A percentile compares a stretch with the other conserved stretches of the same genome.
phyloP scores from a whole-genome alignment of 2,113 vertebrate genomes.

The Hipposideros armiger region DNA sequence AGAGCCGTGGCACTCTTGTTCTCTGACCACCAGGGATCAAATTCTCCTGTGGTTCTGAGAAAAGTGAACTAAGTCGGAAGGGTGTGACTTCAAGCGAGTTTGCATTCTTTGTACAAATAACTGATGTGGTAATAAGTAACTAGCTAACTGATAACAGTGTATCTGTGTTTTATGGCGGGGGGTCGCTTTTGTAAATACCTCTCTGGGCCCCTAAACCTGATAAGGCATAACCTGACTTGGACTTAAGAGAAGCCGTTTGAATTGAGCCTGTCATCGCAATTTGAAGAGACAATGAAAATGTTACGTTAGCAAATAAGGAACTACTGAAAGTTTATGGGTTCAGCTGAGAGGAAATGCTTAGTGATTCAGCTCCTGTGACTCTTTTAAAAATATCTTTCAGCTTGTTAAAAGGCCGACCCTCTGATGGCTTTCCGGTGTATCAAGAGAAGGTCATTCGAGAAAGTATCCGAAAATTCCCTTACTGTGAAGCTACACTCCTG shows the following conservation, averaged over 20 bases:
- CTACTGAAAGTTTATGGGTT: not conserved
- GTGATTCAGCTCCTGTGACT: not conserved
- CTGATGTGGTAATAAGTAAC: slow-evolving; percentile 51
- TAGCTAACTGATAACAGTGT: not conserved
- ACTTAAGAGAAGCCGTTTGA: not conserved
- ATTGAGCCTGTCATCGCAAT: not conserved
- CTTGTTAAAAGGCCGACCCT: slow-evolving; percentile 94
- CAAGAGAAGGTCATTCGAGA: slow-evolving; percentile 98
- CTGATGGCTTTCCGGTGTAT: slow-evolving; percentile 94
- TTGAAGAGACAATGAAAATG: not conserved
- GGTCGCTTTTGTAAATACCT: not conserved
- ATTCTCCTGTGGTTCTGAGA: not conserved
- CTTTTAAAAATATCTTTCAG: slow-evolving; percentile 84
- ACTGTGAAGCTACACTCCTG: slow-evolving; percentile 95
- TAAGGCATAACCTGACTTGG: not conserved
- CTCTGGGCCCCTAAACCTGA: not conserved
- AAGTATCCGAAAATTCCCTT: slow-evolving; percentile 97
- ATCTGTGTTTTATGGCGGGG: not conserved
- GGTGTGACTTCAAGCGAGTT: not conserved
- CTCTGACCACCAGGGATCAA: not conserved
- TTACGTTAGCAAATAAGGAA: not conserved
- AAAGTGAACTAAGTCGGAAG: slow-evolving; percentile 40
- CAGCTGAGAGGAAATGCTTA: not conserved
- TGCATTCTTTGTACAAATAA: slow-evolving; percentile 7
- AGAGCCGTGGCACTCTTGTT: not conserved